Base-by-base conservation (phyloP, 2,888 invertebrate species). In the Ecliptopera silaceata region DNA sequence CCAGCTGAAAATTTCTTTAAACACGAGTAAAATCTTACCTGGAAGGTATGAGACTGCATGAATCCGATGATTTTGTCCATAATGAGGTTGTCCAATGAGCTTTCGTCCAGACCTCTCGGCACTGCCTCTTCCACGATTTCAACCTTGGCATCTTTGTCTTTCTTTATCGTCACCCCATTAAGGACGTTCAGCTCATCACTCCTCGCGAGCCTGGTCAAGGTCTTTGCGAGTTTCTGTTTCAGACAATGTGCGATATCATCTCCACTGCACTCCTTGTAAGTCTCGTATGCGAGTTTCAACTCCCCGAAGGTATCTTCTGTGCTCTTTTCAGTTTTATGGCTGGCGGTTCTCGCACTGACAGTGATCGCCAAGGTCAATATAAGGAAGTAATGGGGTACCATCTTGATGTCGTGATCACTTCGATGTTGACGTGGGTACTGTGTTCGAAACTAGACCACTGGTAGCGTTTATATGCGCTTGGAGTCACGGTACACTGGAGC, bases 241-340 rank as follows among this genome's bases (percentile, higher is more conserved):
- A 97, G 88, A 69, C 97, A 97, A 58, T 95, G 93, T 2, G 94
- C 91, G 26, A 95, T 80, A 65, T 95, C 95, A 60, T 92, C 88
- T 49, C 93, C 93, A 58, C 95, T 92, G 88, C 97, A 97, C 72
- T 96, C 96, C 81, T 95, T 95, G 85, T 96, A 97, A 63, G 96
- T 93, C 78, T 95, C 95, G 74, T 95, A 96, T 64, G 95, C 93
- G 72, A 94, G 93, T 69, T 94, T 93, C 4, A 96, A 84, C 71
- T 96, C 96, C 63, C 94, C 93, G 63, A 95, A 85, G 64, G 92
- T 80, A 68, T 90, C 90, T 49, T 91, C 90, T 66, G 91, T 80
- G 77, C 86, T 84, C 61, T 88, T 85, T 68, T 90, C 84, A 69
- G 83, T 77, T 71, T 79, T 84, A 72, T 92, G 91, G 64, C 82